These are phyloP conservation scores for Drosophila repleta DNA, from an alignment of 1,140 invertebrate species.

Conservation along the genomic window DNA sequence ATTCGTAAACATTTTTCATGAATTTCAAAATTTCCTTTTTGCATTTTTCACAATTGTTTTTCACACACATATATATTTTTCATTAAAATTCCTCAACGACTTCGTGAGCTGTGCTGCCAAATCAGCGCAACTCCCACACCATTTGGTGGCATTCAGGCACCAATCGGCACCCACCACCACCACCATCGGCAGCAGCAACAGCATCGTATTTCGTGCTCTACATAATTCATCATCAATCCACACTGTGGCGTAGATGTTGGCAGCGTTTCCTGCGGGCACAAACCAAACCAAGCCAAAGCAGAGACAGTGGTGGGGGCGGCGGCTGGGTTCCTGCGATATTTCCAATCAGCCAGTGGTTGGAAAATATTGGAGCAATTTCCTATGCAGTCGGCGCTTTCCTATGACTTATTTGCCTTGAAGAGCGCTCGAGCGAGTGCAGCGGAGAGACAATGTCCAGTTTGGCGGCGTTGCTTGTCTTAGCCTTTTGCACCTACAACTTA, in stretches of 20 bases:
- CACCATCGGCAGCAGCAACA: constrained; percentile 38
- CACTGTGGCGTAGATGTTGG: constrained; percentile 56
- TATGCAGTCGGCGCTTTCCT: constrained; percentile 55
- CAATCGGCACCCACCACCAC: constrained; percentile 24
- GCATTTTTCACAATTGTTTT: constrained; percentile 28
- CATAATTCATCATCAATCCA: constrained; percentile 83
- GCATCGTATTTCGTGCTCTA: constrained; percentile 83
- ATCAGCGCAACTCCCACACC: constrained; percentile 70
- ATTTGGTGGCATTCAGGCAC: constrained; percentile 15
- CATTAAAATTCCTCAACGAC: constrained; percentile 67
- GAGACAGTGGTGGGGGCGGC: not conserved
- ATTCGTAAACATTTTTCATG: constrained; percentile 14
- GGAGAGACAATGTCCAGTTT: constrained; percentile 62
- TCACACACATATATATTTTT: constrained; percentile 36
- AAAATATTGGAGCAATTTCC: constrained; percentile 81
- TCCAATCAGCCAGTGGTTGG: constrained; percentile 62
- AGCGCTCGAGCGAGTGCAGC: not conserved
- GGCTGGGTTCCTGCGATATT: constrained; percentile 52
- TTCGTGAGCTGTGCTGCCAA: constrained; percentile 67
- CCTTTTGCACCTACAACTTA: constrained; percentile 73
- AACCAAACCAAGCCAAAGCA: constrained; percentile 28
- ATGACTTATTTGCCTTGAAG: constrained; percentile 74
- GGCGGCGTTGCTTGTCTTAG: constrained; percentile 18
- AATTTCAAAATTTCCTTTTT: constrained; percentile 15
- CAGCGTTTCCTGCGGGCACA: constrained; percentile 57